Percentiles rank a stretch among this genome's conserved stretches.
Evolutionary conservation across 1,140 invertebrate genomes (phyloP).

Genomic region (Aphidius gifuensis): DNA sequence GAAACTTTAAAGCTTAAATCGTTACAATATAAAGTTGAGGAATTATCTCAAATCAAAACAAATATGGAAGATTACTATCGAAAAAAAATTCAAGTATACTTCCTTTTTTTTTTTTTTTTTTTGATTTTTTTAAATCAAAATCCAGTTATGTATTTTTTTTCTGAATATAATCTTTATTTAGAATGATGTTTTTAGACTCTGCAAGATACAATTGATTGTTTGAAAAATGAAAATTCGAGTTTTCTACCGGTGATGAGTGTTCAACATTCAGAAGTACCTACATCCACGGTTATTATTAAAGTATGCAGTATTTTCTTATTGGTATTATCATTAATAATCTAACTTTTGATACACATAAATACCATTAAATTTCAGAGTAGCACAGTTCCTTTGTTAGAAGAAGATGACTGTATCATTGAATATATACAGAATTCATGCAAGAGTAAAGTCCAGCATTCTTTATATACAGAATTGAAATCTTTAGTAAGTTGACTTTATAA

Average conservation of each 20-base stretch:
- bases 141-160: no score
- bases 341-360: slow-evolving; percentile 6
- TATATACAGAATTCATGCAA: slow-evolving; percentile 21
- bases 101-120: no score
- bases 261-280: not conserved
- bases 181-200: not conserved
- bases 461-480: slow-evolving; percentile 33
- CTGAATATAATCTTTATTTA: no score
- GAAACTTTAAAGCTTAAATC: slow-evolving; percentile 12
- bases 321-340: slow-evolving; percentile 6
- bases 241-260: slow-evolving; percentile 17
- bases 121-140: no score
- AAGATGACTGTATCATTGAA: slow-evolving; percentile 20
- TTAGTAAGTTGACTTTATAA: slow-evolving; percentile 25
- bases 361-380: slow-evolving; percentile 21
- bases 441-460: slow-evolving; percentile 19
- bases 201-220: slow-evolving; percentile 24
- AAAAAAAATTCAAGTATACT: slow-evolving; percentile 13
- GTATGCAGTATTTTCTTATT: no score
- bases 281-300: not conserved
- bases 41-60: slow-evolving; percentile 12
- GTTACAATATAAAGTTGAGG: slow-evolving; percentile 10
- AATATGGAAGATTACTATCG: slow-evolving; percentile 21
- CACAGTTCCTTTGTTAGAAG: slow-evolving; percentile 19
- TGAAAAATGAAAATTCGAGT: slow-evolving; percentile 24